These are phyloP conservation scores for Scaptodrosophila lebanonensis DNA, from an alignment of 1,140 invertebrate species.

Conservation along the genomic window DNA sequence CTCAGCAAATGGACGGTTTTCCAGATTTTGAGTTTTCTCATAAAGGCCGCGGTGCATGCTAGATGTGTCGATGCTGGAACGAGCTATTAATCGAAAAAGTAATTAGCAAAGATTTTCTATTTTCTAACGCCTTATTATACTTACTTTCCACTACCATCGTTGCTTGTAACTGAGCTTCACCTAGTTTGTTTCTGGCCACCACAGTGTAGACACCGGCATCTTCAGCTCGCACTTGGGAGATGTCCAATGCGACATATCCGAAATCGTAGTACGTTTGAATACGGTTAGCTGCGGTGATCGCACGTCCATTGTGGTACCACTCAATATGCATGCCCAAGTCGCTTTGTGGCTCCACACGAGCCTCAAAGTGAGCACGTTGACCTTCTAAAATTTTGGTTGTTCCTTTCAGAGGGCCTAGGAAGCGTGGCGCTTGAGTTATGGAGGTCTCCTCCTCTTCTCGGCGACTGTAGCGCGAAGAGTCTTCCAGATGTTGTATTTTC, in stretches of 20 bases:
- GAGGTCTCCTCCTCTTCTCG: conserved; percentile 84
- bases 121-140: conserved; percentile 55
- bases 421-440: conserved; percentile 88
- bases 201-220: conserved; percentile 93
- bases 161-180: conserved; percentile 88
- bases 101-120: background rate
- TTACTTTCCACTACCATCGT: conserved; percentile 92
- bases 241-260: conserved; percentile 96
- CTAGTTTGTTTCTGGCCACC: conserved; percentile 90
- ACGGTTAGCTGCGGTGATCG: conserved; percentile 88
- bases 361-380: conserved; percentile 97
- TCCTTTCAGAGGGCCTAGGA: conserved; percentile 91
- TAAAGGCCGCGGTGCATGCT: conserved; percentile 90
- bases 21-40: conserved; percentile 92
- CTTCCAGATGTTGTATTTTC: conserved; percentile 93
- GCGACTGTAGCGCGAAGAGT: conserved; percentile 84
- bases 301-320: conserved; percentile 94
- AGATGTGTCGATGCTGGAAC: conserved; percentile 90
- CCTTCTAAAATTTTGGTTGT: conserved; percentile 96
- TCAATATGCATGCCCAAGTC: conserved; percentile 92
- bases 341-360: conserved; percentile 93
- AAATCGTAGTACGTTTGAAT: conserved; percentile 97
- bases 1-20: conserved; percentile 90
- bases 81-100: conserved; percentile 80
- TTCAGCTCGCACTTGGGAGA: conserved; percentile 90